These are phyloP conservation scores for Anguilla japonica DNA, from an alignment of 2,113 vertebrate species.

Conservation along the genomic window DNA sequence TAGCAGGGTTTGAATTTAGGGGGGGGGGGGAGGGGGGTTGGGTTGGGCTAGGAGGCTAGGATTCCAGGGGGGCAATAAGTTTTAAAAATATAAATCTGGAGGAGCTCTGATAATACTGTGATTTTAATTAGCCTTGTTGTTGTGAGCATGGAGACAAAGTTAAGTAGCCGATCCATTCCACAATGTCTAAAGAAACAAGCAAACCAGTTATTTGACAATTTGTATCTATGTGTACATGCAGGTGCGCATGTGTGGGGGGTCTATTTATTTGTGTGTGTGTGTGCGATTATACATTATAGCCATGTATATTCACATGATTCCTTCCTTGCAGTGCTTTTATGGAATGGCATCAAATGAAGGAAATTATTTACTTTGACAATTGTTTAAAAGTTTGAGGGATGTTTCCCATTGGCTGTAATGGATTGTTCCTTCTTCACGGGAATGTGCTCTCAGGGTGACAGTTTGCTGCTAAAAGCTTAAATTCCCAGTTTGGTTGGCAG, in stretches of 20 bases:
- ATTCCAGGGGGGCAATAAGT: no score
- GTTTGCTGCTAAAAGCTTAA: background rate
- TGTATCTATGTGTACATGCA: no score
- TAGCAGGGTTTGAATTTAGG: slow-evolving; percentile 67
- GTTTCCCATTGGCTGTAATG: slow-evolving; percentile 22
- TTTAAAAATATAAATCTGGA: no score
- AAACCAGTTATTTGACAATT: no score
- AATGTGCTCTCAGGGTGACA: slow-evolving; percentile 4
- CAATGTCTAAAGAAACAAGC: no score
- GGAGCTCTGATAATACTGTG: no score
- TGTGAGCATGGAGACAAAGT: no score
- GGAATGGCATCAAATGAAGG: background rate
- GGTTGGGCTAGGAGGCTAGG: background rate
- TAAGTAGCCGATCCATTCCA: no score
- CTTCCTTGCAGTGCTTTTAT: background rate
- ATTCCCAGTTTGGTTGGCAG: background rate
- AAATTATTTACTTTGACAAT: background rate
- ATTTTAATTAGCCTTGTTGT: no score
- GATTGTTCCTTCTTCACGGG: slow-evolving; percentile 21
- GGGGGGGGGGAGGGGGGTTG: slow-evolving; percentile 28
- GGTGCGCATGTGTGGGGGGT: no score
- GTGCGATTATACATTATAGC: no score
- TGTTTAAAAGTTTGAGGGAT: background rate
- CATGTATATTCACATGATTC: background rate
- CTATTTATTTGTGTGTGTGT: no score